Evolutionary conservation across 2,797 vertebrate species (phyloP).

Genomic region (Eupleurogrammus muticus): DNA sequence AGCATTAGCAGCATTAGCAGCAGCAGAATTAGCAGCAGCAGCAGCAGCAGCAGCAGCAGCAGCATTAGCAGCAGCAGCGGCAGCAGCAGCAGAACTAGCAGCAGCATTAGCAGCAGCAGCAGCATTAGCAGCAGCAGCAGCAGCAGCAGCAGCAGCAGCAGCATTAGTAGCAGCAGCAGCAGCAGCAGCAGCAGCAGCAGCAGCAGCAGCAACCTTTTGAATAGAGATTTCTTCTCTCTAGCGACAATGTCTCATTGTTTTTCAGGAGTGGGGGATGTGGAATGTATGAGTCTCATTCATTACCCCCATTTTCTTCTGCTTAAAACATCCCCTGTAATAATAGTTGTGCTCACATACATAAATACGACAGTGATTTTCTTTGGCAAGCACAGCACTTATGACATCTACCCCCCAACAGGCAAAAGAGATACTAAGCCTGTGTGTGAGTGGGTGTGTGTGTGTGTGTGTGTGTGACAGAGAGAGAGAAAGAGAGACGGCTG

Average conservation of each 20-base stretch:
- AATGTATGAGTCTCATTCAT: slow-evolving; percentile 73
- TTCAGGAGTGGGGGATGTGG: slow-evolving; percentile 44
- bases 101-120: slow-evolving; percentile 19
- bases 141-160: slow-evolving; percentile 25
- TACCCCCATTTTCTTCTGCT: slow-evolving; percentile 53
- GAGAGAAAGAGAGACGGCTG: slow-evolving; percentile 23
- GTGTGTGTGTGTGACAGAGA: slow-evolving; percentile 14
- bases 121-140: slow-evolving; percentile 28
- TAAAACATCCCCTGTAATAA: slow-evolving; percentile 68
- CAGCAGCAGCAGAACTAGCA: slow-evolving; percentile 18
- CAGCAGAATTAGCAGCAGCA: too few relatives aligned
- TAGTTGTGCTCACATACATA: slow-evolving; percentile 66
- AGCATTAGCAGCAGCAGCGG: slow-evolving; percentile 19
- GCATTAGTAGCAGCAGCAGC: slow-evolving; percentile 21
- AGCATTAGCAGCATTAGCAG: too few relatives aligned
- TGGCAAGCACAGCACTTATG: slow-evolving; percentile 56
- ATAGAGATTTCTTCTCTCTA: slow-evolving; percentile 59
- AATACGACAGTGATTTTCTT: slow-evolving; percentile 71
- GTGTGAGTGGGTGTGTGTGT: too few relatives aligned
- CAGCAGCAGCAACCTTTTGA: slow-evolving; percentile 38
- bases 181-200: slow-evolving; percentile 25
- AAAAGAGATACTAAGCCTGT: slow-evolving; percentile 49
- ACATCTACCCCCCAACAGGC: slow-evolving; percentile 63
- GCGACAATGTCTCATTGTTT: slow-evolving; percentile 80
- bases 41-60: slow-evolving; percentile 27